Evolutionary conservation across 2,888 invertebrate genomes (phyloP), one percentile per base, ranked within the genome.

Genomic region (Emmelina monodactyla): DNA sequence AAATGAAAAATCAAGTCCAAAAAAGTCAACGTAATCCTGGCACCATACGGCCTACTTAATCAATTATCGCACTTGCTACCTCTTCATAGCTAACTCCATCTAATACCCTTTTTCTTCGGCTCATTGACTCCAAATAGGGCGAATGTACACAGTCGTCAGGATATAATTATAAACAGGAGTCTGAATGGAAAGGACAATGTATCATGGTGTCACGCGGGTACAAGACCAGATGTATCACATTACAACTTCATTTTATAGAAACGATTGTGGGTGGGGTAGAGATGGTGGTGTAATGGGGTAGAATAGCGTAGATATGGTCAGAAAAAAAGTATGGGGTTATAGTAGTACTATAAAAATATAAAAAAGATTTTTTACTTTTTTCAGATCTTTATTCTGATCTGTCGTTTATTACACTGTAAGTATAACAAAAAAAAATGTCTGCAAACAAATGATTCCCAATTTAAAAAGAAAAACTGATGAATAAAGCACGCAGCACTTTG

Each of bases 211-310:
- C 67, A 64, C 58, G 58, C 58, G 49, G 42, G 51, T 51, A 59
- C 58, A 60, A 63, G 60, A 66, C 59, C 78, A 79, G 78, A 79
- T 78, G 79, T 78, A 76, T 68, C 62, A 60, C 59, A 67, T 75
- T 75, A 73, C 72, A 60, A 68, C 61, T 73, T 70, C 64, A 70
- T 75, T 73, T 65, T 70, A 62, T 62, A 51, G 61, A 62, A 61
- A 62, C 58, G 67, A 63, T 63, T 67, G 62, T 60, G 67, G 54
- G 52, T 60, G 52, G 66, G 12, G 41, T 58, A 53, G 64, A 66
- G 52, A 41, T 2, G 52, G 22, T 14, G 14, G 16, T 16, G 15
- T 3, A 12, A 19, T 39, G n/a, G n/a, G n/a, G n/a, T n/a, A n/a
- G n/a, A n/a, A n/a, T n/a, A n/a, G n/a, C n/a, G n/a, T n/a, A n/a